Evolutionary conservation across 1,140 invertebrate genomes (phyloP).

Genomic region (Mesaphorura yosii): DNA sequence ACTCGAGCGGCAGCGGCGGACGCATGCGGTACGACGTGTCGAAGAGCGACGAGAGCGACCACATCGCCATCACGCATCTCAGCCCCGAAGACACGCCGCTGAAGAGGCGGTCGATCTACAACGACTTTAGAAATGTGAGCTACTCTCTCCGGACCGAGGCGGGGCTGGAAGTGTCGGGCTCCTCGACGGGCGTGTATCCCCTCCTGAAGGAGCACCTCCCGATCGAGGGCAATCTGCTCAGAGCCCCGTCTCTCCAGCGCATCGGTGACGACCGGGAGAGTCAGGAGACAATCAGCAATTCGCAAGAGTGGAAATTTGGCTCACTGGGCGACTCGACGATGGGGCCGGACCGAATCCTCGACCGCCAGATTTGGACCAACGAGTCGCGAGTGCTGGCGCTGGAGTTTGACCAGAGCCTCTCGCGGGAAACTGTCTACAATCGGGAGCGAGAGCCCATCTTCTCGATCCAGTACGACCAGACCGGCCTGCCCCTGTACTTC

Average conservation of each 20-base stretch:
- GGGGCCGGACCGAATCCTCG: conserved; percentile 23
- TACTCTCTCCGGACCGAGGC: conserved; percentile 19
- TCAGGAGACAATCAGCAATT: conserved; percentile 10
- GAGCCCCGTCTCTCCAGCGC: conserved; percentile 21
- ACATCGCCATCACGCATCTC: conserved; percentile 13
- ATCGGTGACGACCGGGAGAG: conserved; percentile 8
- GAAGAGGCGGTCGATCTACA: conserved; percentile 1
- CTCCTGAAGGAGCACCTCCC: conserved; percentile 14
- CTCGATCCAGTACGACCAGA: conserved; percentile 71
- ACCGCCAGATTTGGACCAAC: conserved; percentile 42
- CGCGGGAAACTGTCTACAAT: conserved; percentile 78
- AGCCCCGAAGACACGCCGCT: neutral
- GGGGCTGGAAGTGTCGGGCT: conserved; percentile 16
- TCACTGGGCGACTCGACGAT: conserved; percentile 20
- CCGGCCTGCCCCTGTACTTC: conserved; percentile 68
- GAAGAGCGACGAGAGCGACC: conserved; percentile 19
- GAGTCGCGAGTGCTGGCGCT: conserved; percentile 68
- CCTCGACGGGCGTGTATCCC: conserved; percentile 25
- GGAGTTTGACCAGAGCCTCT: conserved; percentile 78
- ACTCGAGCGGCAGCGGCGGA: conserved; percentile 17
- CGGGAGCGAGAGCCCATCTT: conserved; percentile 65
- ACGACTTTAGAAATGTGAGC: conserved; percentile 23
- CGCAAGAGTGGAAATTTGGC: conserved; percentile 29
- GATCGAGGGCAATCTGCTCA: conserved; percentile 23
- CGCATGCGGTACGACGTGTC: conserved; percentile 12